Percentiles rank a stretch among this genome's conserved stretches.
Evolutionary conservation across 2,888 invertebrate species (phyloP).

Genomic region (Adelognathus sp.): DNA sequence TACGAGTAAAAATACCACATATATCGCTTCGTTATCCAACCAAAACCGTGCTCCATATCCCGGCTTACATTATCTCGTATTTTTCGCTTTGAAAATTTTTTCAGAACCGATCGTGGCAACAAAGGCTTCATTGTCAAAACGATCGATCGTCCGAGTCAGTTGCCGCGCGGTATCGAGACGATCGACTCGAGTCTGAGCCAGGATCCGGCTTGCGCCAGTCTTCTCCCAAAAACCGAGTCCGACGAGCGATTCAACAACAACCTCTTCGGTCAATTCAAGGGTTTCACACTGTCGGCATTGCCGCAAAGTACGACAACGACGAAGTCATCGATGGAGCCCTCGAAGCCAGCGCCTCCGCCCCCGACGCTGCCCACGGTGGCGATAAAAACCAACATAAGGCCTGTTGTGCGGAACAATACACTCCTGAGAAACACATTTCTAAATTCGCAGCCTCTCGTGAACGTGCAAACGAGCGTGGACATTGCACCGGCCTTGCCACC

Average conservation of each 20-base stretch:
- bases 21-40: conserved; percentile 5
- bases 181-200: conserved; percentile 77
- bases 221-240: conserved; percentile 75
- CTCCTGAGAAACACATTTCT: conserved; percentile 48
- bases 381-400: conserved; percentile 75
- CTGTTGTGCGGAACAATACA: conserved; percentile 66
- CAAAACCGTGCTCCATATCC: conserved; percentile 49
- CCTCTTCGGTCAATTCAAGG: conserved; percentile 94
- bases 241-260: conserved; percentile 83
- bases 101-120: conserved; percentile 59
- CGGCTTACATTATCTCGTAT: conserved; percentile 71
- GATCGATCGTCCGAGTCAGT: conserved; percentile 75
- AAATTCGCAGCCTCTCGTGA: conserved; percentile 30
- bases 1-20: too few relatives aligned
- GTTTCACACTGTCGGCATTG: conserved; percentile 89
- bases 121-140: conserved; percentile 76
- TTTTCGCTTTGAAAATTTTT: conserved; percentile 54
- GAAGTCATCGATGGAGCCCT: conserved; percentile 79
- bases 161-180: conserved; percentile 76
- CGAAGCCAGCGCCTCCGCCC: conserved; percentile 85
- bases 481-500: conserved; percentile 85
- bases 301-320: conserved; percentile 81
- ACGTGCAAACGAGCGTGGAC: conserved; percentile 10
- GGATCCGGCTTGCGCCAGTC: conserved; percentile 79
- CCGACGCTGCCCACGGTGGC: conserved; percentile 83